Evolutionary conservation across 2,888 invertebrate species (phyloP).

Genomic region (Aporophyla nigra): DNA sequence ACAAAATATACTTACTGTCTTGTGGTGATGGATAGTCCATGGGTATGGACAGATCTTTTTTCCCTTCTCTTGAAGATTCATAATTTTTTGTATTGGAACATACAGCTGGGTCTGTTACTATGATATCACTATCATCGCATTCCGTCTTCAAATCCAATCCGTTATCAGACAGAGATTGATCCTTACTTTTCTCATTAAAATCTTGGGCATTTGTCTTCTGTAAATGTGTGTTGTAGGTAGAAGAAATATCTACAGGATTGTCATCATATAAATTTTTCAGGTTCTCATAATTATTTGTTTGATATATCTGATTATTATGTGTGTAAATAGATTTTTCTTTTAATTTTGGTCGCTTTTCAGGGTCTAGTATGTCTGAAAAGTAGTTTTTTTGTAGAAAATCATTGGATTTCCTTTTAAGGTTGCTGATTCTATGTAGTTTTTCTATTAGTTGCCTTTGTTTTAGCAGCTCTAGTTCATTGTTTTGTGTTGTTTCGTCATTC

Average conservation of each 20-base stretch:
- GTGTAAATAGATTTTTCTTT: conserved; percentile 82
- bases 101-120: conserved; percentile 86
- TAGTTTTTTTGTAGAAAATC: conserved; percentile 87
- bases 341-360: conserved; percentile 86
- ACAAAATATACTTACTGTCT: conserved; percentile 84
- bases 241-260: conserved; percentile 81
- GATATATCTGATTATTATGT: conserved; percentile 76
- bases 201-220: conserved; percentile 76
- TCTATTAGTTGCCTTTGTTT: conserved; percentile 87
- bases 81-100: conserved; percentile 84
- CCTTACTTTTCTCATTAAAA: conserved; percentile 77
- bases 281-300: conserved; percentile 80
- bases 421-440: conserved; percentile 86
- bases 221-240: conserved; percentile 77
- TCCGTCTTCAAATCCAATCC: conserved; percentile 85
- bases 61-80: conserved; percentile 81
- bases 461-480: conserved; percentile 79
- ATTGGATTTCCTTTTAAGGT: conserved; percentile 88
- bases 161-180: conserved; percentile 74
- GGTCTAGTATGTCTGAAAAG: conserved; percentile 80
- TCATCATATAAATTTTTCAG: conserved; percentile 84
- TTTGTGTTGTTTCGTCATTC: conserved; percentile 78
- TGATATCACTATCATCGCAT: conserved; percentile 88
- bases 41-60: conserved; percentile 78
- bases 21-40: conserved; percentile 86